These are phyloP conservation scores for Lagorchestes hirsutus DNA, from an alignment of 2,797 vertebrate genomes.

Conservation along the genomic window DNA sequence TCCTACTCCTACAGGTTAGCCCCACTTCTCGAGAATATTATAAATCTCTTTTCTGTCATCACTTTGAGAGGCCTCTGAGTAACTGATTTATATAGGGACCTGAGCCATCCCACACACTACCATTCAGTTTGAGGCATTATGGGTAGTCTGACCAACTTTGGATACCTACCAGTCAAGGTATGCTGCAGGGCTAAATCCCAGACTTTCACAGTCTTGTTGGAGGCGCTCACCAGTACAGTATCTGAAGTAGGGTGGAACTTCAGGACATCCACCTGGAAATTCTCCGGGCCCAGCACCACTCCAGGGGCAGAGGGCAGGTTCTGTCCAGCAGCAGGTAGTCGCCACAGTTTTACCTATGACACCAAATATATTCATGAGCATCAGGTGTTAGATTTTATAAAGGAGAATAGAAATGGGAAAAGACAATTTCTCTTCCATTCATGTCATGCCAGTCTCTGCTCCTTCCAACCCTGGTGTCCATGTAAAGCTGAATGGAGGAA, in stretches of 20 bases:
- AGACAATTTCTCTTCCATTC: not conserved
- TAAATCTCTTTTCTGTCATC: too few species aligned
- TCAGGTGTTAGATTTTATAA: not conserved
- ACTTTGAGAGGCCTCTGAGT: too few species aligned
- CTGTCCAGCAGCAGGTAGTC: slow-evolving; percentile 80
- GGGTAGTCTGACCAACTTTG: fast-evolving
- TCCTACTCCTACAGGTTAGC: too few species aligned
- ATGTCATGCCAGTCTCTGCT: not conserved
- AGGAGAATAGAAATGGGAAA: not conserved
- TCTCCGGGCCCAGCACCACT: slow-evolving; percentile 86
- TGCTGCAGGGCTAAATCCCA: slow-evolving; percentile 90
- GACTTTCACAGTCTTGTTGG: slow-evolving; percentile 83
- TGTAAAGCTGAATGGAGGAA: not conserved
- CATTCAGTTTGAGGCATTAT: not conserved
- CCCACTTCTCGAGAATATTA: too few species aligned
- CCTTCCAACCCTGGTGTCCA: fast-evolving
- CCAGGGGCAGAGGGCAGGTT: slow-evolving; percentile 82
- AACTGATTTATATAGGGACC: too few species aligned
- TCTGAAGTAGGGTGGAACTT: slow-evolving; percentile 94
- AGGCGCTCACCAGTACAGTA: slow-evolving; percentile 87
- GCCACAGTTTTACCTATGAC: slow-evolving; percentile 94
- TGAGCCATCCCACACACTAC: too few species aligned
- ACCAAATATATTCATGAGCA: not conserved
- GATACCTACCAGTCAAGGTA: slow-evolving; percentile 89
- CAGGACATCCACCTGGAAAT: slow-evolving; percentile 85